A percentile compares a stretch with the other conserved stretches of the same genome.
phyloP scores from a whole-genome alignment of 2,113 vertebrate species.

The Antennarius striatus region DNA sequence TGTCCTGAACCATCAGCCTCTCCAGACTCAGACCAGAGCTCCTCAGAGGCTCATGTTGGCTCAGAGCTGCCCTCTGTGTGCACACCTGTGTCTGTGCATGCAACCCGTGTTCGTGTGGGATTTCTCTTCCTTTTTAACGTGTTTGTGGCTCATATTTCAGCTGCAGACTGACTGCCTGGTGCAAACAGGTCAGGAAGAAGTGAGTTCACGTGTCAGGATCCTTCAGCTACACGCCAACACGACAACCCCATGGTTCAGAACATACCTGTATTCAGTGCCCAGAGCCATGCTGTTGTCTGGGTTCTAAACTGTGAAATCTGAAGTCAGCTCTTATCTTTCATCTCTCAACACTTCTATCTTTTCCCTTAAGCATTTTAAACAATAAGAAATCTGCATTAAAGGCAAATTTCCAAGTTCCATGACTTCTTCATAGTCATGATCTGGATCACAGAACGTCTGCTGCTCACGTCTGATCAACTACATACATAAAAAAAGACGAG shows the following conservation, averaged over 20 bases:
- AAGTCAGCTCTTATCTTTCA: slow-evolving; percentile 32
- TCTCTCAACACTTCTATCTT: slow-evolving; percentile 8
- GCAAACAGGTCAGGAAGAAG: background rate
- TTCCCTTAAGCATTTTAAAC: slow-evolving; percentile 9
- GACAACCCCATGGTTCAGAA: slow-evolving; percentile 2
- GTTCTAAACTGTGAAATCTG: background rate
- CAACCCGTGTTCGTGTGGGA: slow-evolving; percentile 15
- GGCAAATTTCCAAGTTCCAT: slow-evolving; percentile 29
- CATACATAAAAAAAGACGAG: slow-evolving; percentile 62
- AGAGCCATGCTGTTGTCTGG: background rate
- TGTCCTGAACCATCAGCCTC: slow-evolving; percentile 64
- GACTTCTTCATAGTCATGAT: slow-evolving; percentile 19
- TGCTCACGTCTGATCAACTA: slow-evolving; percentile 67
- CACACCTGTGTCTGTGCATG: slow-evolving; percentile 62
- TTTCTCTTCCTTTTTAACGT: slow-evolving; percentile 1
- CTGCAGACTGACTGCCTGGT: background rate
- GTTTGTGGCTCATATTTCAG: background rate
- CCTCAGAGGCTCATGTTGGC: slow-evolving; percentile 60
- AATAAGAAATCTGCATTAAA: slow-evolving; percentile 13
- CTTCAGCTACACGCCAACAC: slow-evolving; percentile 6
- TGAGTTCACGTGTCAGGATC: slow-evolving; percentile 1
- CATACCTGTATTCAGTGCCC: background rate
- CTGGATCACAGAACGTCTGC: slow-evolving; percentile 56
- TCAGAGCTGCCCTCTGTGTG: slow-evolving; percentile 70
- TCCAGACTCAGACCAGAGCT: slow-evolving; percentile 40